A percentile compares a stretch with the other conserved stretches of the same genome.
Evolutionary conservation across 2,797 vertebrate genomes (phyloP).

Genomic region (Limosa lapponica): DNA sequence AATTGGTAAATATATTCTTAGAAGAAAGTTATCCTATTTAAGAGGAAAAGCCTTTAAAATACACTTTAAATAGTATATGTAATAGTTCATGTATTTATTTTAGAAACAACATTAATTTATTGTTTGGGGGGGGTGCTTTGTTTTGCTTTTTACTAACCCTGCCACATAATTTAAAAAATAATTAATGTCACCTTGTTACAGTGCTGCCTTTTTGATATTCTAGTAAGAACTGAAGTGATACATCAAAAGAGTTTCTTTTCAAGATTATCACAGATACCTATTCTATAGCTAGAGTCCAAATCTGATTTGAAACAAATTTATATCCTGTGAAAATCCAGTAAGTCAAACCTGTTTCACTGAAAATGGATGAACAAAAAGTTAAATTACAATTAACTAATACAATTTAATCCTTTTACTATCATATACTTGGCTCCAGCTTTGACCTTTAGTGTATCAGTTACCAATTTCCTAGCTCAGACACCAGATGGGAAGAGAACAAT

Average conservation of each 20-base stretch:
- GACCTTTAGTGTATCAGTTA: constrained; percentile 30
- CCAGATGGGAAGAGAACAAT: constrained; percentile 67
- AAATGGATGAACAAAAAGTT: not conserved
- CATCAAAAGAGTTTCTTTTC: not conserved
- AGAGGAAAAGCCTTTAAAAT: not conserved
- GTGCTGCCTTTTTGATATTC: not conserved
- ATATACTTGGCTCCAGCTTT: constrained; percentile 1
- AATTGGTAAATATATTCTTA: not conserved
- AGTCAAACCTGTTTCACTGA: not conserved
- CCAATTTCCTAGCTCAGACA: constrained; percentile 45
- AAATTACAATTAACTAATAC: constrained; percentile 44
- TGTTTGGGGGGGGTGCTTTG: not conserved
- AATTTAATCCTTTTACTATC: constrained; percentile 20
- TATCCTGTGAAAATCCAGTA: not conserved
- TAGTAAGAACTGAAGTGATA: not conserved
- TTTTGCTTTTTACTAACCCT: not conserved
- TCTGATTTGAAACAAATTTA: not conserved
- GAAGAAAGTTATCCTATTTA: not conserved
- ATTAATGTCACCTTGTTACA: not conserved
- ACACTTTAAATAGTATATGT: not conserved
- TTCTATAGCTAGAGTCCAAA: not conserved
- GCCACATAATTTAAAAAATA: not conserved
- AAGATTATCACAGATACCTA: not conserved
- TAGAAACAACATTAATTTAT: not conserved
- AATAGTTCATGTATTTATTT: not conserved